These are phyloP conservation scores for Sander lucioperca DNA, from an alignment of 2,113 vertebrate species.

Conservation along the genomic window DNA sequence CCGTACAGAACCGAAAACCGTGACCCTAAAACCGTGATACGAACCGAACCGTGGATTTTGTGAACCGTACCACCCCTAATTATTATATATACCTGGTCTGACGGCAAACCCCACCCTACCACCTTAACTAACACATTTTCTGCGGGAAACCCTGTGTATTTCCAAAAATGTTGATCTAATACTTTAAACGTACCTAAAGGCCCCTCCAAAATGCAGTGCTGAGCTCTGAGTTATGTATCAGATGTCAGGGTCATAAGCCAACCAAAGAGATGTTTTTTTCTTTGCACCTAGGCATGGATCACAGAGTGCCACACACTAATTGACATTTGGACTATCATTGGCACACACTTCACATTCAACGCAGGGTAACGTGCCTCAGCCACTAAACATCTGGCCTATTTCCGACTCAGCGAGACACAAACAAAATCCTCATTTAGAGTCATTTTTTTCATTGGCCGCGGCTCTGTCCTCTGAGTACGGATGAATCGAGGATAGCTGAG, in stretches of 20 bases:
- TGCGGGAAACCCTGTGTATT: no score
- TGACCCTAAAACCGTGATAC: no score
- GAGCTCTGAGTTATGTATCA: constrained; percentile 34
- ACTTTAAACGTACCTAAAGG: constrained; percentile 11
- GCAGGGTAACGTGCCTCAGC: constrained; percentile 47
- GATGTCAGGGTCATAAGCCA: constrained; percentile 57
- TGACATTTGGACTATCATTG: constrained; percentile 44
- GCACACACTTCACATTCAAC: constrained; percentile 36
- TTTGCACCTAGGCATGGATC: constrained; percentile 31
- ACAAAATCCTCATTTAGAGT: constrained; percentile 54
- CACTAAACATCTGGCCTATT: constrained; percentile 67
- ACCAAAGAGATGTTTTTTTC: not conserved
- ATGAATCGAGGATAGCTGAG: constrained; percentile 64
- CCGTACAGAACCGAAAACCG: no score
- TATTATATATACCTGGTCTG: no score
- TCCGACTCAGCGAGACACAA: constrained; percentile 59
- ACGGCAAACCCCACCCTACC: no score
- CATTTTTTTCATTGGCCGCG: constrained; percentile 49
- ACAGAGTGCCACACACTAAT: constrained; percentile 43
- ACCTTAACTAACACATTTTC: no score
- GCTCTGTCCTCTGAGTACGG: constrained; percentile 47
- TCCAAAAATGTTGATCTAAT: not conserved
- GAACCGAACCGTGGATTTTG: no score
- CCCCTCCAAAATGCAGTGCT: constrained; percentile 1
- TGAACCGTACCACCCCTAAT: no score